Percentiles rank a stretch among this genome's conserved stretches.
Conservation (phyloP, 1,140 invertebrate genomes). For the Colletes latitarsis region DNA sequence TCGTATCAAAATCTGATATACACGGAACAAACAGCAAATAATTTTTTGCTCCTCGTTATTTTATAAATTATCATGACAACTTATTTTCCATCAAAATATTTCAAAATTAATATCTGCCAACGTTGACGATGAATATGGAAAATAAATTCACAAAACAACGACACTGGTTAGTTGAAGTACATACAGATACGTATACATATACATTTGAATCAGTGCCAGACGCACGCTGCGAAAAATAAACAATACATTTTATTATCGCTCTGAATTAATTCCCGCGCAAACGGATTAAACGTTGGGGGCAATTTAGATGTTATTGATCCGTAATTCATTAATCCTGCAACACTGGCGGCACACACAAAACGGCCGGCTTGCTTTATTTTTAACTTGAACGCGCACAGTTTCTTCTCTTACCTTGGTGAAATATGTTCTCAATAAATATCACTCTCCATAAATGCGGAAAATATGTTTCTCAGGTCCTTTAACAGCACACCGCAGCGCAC, state of each 20-base stretch:
- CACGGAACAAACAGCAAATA: too few relatives aligned
- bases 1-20: too few relatives aligned
- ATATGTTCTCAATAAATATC: conserved; percentile 30
- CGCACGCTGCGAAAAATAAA: neutral
- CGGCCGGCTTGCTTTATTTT: conserved; percentile 4
- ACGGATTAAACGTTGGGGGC: conserved; percentile 20
- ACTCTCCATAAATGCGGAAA: conserved; percentile 20
- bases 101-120: too few relatives aligned
- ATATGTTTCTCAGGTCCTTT: conserved; percentile 22
- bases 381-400: neutral
- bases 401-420: neutral
- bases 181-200: too few relatives aligned
- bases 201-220: neutral
- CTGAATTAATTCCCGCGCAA: conserved; percentile 18
- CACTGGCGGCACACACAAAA: neutral
- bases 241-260: neutral
- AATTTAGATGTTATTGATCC: conserved; percentile 41
- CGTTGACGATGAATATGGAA: too few relatives aligned
- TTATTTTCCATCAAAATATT: too few relatives aligned
- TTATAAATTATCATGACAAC: too few relatives aligned
- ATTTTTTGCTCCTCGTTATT: too few relatives aligned
- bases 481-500: neutral
- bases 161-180: too few relatives aligned
- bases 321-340: conserved; percentile 34
- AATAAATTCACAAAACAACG: too few relatives aligned